These are phyloP conservation scores for Cheilosia scutellata DNA, from an alignment of 2,888 invertebrate genomes.

Conservation along the genomic window DNA sequence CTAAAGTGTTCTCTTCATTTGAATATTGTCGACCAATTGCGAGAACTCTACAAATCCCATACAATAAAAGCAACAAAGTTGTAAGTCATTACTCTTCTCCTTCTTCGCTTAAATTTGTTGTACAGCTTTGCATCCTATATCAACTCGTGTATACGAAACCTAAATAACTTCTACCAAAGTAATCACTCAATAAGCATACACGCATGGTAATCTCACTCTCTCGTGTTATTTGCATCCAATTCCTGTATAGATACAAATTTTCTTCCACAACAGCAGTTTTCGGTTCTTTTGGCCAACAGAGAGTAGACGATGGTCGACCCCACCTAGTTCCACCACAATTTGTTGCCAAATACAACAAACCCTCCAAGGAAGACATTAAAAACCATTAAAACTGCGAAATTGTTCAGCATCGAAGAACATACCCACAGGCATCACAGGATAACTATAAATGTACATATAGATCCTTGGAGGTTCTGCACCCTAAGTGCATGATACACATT, in stretches of 20 bases:
- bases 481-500: constrained; percentile 60
- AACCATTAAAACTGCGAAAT: constrained; percentile 68
- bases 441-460: too few species aligned
- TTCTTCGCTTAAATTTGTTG: constrained; percentile 1
- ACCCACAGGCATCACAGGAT: constrained; percentile 28
- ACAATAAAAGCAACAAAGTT: constrained; percentile 65
- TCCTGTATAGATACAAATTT: constrained; percentile 63
- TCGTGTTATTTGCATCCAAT: constrained; percentile 52
- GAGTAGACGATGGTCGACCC: constrained; percentile 15
- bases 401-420: constrained; percentile 62
- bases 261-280: constrained; percentile 69
- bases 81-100: constrained; percentile 66
- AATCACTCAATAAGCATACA: constrained; percentile 69
- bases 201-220: constrained; percentile 35
- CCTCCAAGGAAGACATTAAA: constrained; percentile 63
- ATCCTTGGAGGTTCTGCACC: constrained; percentile 19
- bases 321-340: background rate
- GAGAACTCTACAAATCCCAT: constrained; percentile 50
- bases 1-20: constrained; percentile 48
- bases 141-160: background rate
- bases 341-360: constrained; percentile 16
- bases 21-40: constrained; percentile 63
- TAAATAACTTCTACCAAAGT: constrained; percentile 53
- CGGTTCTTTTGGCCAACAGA: constrained; percentile 32
- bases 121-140: background rate